phyloP scores from a whole-genome alignment of 2,797 vertebrate species.

The Melanotaenia pygmaea region DNA sequence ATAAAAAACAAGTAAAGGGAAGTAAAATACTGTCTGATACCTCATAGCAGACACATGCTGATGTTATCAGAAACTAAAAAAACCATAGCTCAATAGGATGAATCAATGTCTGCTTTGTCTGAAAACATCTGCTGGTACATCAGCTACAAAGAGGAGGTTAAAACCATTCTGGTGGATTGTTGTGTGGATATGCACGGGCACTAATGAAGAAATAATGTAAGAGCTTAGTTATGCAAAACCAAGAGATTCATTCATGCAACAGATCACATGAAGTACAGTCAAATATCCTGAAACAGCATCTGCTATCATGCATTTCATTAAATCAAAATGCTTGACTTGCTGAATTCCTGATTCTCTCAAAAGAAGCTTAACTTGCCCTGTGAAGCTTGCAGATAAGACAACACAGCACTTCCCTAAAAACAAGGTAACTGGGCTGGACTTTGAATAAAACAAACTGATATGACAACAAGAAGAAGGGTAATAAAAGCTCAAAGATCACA shows the following conservation, averaged over 20 bases:
- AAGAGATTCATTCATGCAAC: not conserved
- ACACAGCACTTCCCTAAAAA: constrained; percentile 10
- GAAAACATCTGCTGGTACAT: not conserved
- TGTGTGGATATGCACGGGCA: not conserved
- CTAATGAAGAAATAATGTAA: not conserved
- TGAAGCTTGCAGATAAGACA: constrained; percentile 44
- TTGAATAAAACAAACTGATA: constrained; percentile 47
- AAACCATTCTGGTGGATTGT: not conserved
- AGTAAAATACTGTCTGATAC: not conserved
- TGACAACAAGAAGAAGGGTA: constrained; percentile 19
- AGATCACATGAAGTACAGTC: not conserved
- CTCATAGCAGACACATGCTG: not conserved
- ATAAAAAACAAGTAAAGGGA: not conserved
- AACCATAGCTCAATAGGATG: not conserved
- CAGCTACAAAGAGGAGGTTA: not conserved
- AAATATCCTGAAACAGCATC: not conserved
- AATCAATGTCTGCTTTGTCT: too few species aligned
- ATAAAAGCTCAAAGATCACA: constrained; percentile 49
- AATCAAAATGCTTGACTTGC: not conserved
- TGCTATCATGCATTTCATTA: not conserved
- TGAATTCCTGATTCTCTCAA: not conserved
- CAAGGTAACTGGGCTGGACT: constrained; percentile 47
- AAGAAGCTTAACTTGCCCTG: constrained; percentile 16
- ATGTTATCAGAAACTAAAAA: not conserved
- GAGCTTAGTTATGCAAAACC: not conserved